phyloP scores from a whole-genome alignment of 2,113 vertebrate genomes.

The Ranitomeya variabilis region DNA sequence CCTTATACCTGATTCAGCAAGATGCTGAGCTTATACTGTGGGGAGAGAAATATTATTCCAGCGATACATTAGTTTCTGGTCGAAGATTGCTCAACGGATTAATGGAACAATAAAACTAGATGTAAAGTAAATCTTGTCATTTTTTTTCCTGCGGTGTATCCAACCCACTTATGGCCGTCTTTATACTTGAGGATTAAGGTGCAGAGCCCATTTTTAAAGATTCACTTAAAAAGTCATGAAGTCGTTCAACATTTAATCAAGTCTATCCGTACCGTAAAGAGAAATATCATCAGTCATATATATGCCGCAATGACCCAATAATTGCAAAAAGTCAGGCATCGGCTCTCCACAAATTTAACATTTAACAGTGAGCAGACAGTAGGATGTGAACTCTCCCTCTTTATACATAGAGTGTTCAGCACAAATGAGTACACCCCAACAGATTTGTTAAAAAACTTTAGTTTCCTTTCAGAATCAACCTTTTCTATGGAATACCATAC shows the following conservation, averaged over 20 bases:
- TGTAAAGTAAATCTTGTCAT: slow-evolving; percentile 6
- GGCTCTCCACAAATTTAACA: too few species aligned
- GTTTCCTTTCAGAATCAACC: too few species aligned
- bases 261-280: not conserved
- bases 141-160: slow-evolving; percentile 6
- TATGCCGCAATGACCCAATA: not conserved
- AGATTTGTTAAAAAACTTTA: too few species aligned
- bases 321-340: too few species aligned
- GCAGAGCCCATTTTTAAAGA: not conserved
- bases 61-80: slow-evolving; percentile 31
- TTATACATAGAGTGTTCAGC: too few species aligned
- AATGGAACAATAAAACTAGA: slow-evolving; percentile 42
- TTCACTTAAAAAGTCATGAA: not conserved
- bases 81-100: slow-evolving; percentile 21
- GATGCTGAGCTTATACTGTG: slow-evolving; percentile 17
- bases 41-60: slow-evolving; percentile 43
- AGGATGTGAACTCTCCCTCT: too few species aligned
- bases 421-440: too few species aligned
- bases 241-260: not conserved
- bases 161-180: not conserved
- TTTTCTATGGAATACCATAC: too few species aligned
- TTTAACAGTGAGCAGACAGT: too few species aligned
- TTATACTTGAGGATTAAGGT: not conserved
- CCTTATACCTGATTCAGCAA: slow-evolving; percentile 53
- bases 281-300: not conserved